Base-by-base conservation (phyloP, 2,797 vertebrate genomes). In the Chrysolophus pictus region DNA sequence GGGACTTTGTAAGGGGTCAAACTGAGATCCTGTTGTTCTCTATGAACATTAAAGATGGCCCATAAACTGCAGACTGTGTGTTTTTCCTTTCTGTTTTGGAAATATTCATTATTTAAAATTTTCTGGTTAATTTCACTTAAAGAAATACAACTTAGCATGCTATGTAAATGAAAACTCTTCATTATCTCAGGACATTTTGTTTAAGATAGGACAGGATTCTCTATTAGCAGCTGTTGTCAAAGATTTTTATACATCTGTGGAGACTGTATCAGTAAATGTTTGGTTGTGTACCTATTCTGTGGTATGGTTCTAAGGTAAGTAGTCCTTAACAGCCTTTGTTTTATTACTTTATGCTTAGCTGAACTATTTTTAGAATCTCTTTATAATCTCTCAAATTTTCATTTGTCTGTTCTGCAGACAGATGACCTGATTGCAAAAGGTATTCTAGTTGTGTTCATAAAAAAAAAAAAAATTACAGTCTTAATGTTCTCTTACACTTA, bases 91-190 rank as follows among this genome's bases (percentile, higher is more conserved):
- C 81, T 33, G 6, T 72, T 77, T 91, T 77, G 51, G 35, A 87
- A 77, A 55, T 80, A 41, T 8, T 74, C 13, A 70, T 70, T 87
- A 70, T n/a, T 73, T 77, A 22, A 70, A 87, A 47, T 51, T 65
- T 84, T 72, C 44, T 76, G 13, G 10, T 64, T 83, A 80, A 74
- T 77, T 93, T 87, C 69, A 39, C 74, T 84, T 84, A 73, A 89
- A 80, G 65, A 89, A 87, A 64, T 46, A 58, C 4, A 64, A 64
- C 42, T 58, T 73, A 29, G 29, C 3, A 0, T 65, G 19, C 51
- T 58, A 29, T 84, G 84, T 42, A 65, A 58, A 62, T 58, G 58
- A 69, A 67, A 77, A 51, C 17, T 77, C 0, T 0, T 55, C 80
- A 75, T 68, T 80, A 65, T 29, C 37, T 60, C 56, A 77, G 60